Percentiles rank a stretch among this genome's conserved stretches.
These are phyloP conservation scores for Alcedo atthis DNA, from an alignment of 2,797 vertebrate genomes.

Conservation along the genomic window DNA sequence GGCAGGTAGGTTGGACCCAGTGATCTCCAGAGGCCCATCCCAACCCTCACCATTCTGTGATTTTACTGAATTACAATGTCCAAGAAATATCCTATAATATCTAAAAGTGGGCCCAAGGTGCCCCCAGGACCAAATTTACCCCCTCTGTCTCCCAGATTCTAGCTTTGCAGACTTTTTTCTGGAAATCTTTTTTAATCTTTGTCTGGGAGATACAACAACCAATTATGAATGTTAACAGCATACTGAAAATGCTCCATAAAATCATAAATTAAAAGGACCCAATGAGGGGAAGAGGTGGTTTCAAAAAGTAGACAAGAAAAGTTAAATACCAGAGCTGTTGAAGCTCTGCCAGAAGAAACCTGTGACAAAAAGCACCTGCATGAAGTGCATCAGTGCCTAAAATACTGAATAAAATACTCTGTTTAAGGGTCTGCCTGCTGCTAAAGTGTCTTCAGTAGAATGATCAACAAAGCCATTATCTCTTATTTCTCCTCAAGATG, in stretches of 20 bases:
- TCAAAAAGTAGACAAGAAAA: neutral
- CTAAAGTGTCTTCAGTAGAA: neutral
- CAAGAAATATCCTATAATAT: neutral
- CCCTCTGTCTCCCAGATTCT: neutral
- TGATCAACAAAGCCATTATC: too few species aligned
- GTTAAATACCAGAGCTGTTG: neutral
- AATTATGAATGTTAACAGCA: neutral
- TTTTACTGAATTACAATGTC: neutral
- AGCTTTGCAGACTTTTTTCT: neutral
- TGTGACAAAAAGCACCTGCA: neutral
- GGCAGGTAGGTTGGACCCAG: too few species aligned
- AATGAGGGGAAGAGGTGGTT: neutral
- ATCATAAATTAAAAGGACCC: neutral
- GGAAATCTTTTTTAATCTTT: neutral
- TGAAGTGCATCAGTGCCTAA: neutral
- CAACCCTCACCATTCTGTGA: too few species aligned
- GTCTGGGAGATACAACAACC: neutral
- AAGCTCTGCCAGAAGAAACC: neutral
- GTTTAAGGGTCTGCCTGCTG: neutral
- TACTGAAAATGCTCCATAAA: neutral
- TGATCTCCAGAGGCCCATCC: too few species aligned
- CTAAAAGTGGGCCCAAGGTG: neutral
- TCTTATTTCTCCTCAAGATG: too few species aligned
- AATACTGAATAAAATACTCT: neutral
- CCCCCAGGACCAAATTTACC: neutral